Conservation (phyloP, 2,888 invertebrate species). For the Monopis laevigella region DNA sequence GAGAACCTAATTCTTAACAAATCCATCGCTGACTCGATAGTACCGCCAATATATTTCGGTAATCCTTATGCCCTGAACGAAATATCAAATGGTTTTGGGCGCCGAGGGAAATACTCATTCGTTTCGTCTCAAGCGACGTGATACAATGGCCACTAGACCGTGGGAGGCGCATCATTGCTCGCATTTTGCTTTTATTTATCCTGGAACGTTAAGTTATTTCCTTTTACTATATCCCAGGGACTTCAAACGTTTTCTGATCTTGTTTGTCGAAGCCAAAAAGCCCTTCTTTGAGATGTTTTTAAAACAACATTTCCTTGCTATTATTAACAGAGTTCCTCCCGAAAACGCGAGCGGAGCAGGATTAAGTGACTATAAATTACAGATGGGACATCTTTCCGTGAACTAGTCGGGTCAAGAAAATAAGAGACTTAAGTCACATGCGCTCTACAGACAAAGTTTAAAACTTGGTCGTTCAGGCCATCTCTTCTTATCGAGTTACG, state of each 20-base stretch:
- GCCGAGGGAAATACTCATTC: constrained; percentile 39
- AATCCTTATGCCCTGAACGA: constrained; percentile 5
- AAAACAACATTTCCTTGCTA: constrained; percentile 6
- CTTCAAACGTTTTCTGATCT: constrained; percentile 1
- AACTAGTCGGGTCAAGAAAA: constrained; percentile 34
- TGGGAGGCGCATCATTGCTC: constrained; percentile 35
- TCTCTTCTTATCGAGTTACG: constrained; percentile 26
- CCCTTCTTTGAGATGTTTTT: constrained; percentile 1
- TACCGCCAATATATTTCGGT: neutral
- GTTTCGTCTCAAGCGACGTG: constrained; percentile 42
- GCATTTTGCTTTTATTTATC: constrained; percentile 48
- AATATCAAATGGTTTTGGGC: constrained; percentile 30
- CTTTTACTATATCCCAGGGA: constrained; percentile 16
- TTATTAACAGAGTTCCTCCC: constrained; percentile 2
- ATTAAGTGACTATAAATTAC: constrained; percentile 25
- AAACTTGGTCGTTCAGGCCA: constrained; percentile 31
- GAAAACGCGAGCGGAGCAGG: constrained; percentile 12
- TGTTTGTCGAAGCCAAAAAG: neutral
- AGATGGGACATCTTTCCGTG: constrained; percentile 28
- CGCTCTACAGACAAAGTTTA: constrained; percentile 30
- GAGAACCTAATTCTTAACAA: too few relatives aligned
- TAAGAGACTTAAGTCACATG: constrained; percentile 28
- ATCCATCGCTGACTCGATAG: neutral
- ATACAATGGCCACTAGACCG: constrained; percentile 32
- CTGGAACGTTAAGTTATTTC: constrained; percentile 39